Conservation (phyloP, 2,797 vertebrate genomes). For the Gallirallus australis region DNA sequence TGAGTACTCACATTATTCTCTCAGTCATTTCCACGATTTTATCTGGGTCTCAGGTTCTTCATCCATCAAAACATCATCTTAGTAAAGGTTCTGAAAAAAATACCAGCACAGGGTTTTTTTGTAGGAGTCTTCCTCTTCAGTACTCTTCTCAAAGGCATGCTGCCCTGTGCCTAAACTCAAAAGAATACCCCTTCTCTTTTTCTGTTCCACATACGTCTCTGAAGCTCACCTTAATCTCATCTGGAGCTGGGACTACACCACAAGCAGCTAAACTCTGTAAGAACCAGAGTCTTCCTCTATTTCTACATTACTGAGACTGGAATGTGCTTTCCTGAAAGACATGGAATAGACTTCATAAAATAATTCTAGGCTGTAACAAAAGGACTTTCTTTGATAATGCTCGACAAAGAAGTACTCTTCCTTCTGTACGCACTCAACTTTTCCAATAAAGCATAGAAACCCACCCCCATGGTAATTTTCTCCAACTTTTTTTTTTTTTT, state of each 20-base stretch:
- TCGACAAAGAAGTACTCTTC: not conserved
- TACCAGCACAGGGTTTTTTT: not conserved
- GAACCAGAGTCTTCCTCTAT: not conserved
- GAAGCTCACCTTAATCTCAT: not conserved
- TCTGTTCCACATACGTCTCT: not conserved
- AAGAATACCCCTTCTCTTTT: rapidly evolving
- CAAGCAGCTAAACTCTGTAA: not conserved
- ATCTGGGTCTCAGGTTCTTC: not conserved
- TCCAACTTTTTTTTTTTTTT: not conserved
- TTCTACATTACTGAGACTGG: not conserved
- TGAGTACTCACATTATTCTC: not conserved
- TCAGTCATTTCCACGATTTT: not conserved
- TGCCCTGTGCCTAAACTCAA: not conserved
- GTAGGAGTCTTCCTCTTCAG: not conserved
- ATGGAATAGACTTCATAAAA: not conserved
- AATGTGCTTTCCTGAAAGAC: not conserved
- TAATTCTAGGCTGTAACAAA: not conserved
- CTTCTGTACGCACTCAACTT: not conserved
- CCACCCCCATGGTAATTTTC: not conserved
- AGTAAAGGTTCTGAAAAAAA: not conserved
- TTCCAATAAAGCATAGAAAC: not conserved
- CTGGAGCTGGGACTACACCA: not conserved
- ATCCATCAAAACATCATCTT: not conserved
- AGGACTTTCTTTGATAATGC: not conserved
- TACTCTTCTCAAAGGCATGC: not conserved